Percentiles rank a stretch among this genome's conserved stretches.
Evolutionary conservation across 2,888 invertebrate species (phyloP).

Genomic region (Drosophila longiperda): DNA sequence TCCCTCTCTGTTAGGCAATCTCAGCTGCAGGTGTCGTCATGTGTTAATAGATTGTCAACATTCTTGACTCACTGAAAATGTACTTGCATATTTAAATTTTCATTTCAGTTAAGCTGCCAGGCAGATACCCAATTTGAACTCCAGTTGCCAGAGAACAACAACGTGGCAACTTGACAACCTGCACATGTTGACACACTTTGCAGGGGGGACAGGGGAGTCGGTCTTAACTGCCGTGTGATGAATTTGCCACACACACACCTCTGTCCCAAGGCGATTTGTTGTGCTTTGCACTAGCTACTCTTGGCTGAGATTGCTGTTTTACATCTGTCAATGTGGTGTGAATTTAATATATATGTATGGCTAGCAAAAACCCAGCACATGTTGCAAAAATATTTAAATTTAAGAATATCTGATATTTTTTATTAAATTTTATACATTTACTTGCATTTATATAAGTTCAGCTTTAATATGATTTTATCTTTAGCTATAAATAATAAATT

Average conservation of each 20-base stretch:
- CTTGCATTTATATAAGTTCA: background rate
- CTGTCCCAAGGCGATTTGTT: constrained; percentile 46
- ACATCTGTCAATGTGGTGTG: constrained; percentile 7
- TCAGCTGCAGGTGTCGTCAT: constrained; percentile 68
- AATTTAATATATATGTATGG: background rate
- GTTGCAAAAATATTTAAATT: background rate
- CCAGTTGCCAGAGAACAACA: constrained; percentile 18
- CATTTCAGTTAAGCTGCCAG: constrained; percentile 34
- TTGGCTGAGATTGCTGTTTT: constrained; percentile 57
- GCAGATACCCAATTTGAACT: constrained; percentile 14
- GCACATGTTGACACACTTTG: constrained; percentile 62
- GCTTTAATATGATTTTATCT: background rate
- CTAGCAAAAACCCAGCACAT: constrained; percentile 3
- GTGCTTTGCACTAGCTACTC: constrained; percentile 26
- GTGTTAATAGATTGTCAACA: constrained; percentile 72
- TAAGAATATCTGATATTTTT: background rate
- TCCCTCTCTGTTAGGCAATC: constrained; percentile 5
- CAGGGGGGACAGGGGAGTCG: background rate
- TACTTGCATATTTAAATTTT: constrained; percentile 77
- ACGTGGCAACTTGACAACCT: constrained; percentile 22
- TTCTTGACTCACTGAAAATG: constrained; percentile 40
- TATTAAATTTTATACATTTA: background rate
- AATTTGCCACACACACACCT: constrained; percentile 52
- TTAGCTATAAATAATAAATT: background rate
- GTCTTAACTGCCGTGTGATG: constrained; percentile 36